Evolutionary conservation across 2,888 invertebrate genomes (phyloP).

Genomic region (Furcula furcula): DNA sequence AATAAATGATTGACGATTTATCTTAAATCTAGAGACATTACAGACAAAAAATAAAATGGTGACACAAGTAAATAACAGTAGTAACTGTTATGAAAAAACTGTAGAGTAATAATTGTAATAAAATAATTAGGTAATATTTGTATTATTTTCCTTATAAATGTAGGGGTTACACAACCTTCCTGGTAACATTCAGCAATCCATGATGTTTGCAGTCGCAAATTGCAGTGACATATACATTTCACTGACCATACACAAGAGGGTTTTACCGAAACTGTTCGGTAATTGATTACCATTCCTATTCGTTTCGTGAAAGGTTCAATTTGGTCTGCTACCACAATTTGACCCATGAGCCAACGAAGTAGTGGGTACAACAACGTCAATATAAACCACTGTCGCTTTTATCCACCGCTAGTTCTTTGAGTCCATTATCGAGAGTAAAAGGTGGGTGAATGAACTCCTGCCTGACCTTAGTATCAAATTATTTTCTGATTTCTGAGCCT

Average conservation of each 20-base stretch:
- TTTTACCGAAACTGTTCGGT: slow-evolving; percentile 15
- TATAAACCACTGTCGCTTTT: slow-evolving; percentile 78
- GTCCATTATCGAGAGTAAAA: slow-evolving; percentile 69
- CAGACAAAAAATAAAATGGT: too few relatives aligned
- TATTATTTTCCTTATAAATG: slow-evolving; percentile 42
- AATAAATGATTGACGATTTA: too few relatives aligned
- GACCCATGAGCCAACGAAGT: slow-evolving; percentile 57
- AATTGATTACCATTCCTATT: slow-evolving; percentile 28
- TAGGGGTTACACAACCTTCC: slow-evolving; percentile 59
- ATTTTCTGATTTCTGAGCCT: slow-evolving; percentile 46
- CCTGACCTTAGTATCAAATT: slow-evolving; percentile 40
- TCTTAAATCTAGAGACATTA: too few relatives aligned
- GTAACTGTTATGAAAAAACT: too few relatives aligned
- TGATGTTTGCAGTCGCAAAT: slow-evolving; percentile 32
- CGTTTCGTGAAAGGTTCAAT: slow-evolving; percentile 45
- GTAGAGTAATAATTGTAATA: too few relatives aligned
- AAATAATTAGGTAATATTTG: too few relatives aligned
- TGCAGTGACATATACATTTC: slow-evolving; percentile 38
- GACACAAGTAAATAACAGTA: too few relatives aligned
- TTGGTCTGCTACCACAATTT: slow-evolving; percentile 32
- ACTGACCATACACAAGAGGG: slow-evolving; percentile 35
- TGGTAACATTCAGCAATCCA: slow-evolving; percentile 49
- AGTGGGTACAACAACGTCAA: slow-evolving; percentile 70
- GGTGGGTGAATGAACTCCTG: slow-evolving; percentile 67
- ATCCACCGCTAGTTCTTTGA: slow-evolving; percentile 70